These are phyloP conservation scores for Paelopatides confundens DNA, from an alignment of 53 echinoderm and acorn worm genomes.

Conservation along the genomic window DNA sequence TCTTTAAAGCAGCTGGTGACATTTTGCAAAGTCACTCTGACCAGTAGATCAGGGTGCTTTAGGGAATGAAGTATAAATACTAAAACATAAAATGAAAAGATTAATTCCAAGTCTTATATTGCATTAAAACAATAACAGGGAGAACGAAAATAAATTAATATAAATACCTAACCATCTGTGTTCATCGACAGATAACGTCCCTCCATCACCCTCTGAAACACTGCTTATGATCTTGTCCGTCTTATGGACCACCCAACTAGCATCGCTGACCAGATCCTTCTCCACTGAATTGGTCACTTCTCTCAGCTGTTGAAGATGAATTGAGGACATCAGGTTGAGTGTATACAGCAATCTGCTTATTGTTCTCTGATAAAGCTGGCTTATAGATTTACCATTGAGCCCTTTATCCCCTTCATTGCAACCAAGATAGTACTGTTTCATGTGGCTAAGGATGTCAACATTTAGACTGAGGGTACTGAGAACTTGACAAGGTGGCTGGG, in stretches of 20 bases:
- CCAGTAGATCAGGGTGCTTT: too few species aligned
- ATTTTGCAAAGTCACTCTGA: too few species aligned
- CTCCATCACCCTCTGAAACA: conserved; percentile 84
- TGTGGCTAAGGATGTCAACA: background rate
- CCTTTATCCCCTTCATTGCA: conserved; percentile 9
- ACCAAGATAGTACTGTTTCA: background rate
- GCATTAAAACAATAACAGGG: too few species aligned
- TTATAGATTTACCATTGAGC: conserved; percentile 3
- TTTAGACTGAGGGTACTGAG: background rate
- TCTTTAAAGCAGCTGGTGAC: too few species aligned
- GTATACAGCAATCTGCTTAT: conserved; percentile 59
- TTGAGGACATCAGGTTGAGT: conserved; percentile 69
- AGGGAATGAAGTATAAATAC: too few species aligned
- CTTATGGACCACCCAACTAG: conserved; percentile 58
- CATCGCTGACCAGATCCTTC: background rate
- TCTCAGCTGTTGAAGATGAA: conserved; percentile 71
- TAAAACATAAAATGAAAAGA: too few species aligned
- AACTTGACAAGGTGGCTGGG: background rate
- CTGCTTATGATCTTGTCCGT: conserved; percentile 69
- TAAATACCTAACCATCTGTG: conserved; percentile 88
- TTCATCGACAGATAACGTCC: conserved; percentile 82
- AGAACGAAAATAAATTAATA: too few species aligned
- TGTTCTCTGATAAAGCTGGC: conserved; percentile 28
- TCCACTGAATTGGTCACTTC: conserved; percentile 2
- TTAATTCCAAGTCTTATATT: too few species aligned